Evolutionary conservation across 2,888 invertebrate genomes (phyloP).

Genomic region (Slavum lentiscoides): DNA sequence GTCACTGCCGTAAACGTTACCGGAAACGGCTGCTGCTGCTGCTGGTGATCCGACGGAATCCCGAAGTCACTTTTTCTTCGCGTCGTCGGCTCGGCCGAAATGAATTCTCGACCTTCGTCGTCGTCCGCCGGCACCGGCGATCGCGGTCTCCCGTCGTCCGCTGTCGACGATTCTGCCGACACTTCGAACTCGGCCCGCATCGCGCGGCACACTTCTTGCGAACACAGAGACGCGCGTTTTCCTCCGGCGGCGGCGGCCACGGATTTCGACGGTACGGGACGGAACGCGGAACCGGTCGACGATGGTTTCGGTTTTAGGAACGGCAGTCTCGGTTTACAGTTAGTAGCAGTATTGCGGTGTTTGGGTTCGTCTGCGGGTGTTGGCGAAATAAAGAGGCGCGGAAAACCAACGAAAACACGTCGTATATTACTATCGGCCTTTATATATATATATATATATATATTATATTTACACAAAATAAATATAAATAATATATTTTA

Average conservation of each 20-base stretch:
- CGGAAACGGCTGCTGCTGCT: constrained; percentile 56
- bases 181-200: constrained; percentile 42
- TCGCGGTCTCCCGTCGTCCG: constrained; percentile 37
- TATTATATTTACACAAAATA: background rate
- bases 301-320: constrained; percentile 54
- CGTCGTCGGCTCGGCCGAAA: constrained; percentile 21
- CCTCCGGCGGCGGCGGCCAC: constrained; percentile 15
- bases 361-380: constrained; percentile 32
- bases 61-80: too few relatives aligned
- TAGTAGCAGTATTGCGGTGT: constrained; percentile 21
- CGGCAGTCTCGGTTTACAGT: constrained; percentile 44
- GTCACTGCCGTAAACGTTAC: background rate
- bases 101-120: constrained; percentile 52
- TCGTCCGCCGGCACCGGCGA: constrained; percentile 53
- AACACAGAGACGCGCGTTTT: constrained; percentile 58
- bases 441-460: too few relatives aligned
- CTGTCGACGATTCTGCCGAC: constrained; percentile 11
- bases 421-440: constrained; percentile 10
- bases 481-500: background rate
- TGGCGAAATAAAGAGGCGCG: constrained; percentile 14
- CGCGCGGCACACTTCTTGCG: constrained; percentile 56
- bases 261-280: constrained; percentile 46
- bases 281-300: constrained; percentile 54
- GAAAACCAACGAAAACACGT: constrained; percentile 38
- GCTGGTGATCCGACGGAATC: constrained; percentile 52